Conservation (phyloP, 2,113 vertebrate species). For the Centrocercus urophasianus region DNA sequence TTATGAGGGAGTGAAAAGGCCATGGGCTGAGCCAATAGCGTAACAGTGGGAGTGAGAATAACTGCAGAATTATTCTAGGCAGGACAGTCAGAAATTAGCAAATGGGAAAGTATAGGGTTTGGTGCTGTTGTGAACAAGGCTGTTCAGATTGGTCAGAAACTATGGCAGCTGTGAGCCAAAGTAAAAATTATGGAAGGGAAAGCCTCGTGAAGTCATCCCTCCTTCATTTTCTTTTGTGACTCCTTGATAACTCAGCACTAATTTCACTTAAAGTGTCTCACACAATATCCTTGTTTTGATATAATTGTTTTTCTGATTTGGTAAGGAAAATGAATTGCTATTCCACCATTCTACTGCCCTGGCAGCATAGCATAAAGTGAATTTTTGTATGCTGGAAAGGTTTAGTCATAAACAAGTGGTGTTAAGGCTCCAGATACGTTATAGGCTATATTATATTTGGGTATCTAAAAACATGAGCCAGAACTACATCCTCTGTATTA, state of each 20-base stretch:
- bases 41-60: background rate
- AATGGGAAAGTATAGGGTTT: background rate
- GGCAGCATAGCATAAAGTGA: background rate
- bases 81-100: background rate
- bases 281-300: background rate
- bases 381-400: background rate
- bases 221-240: background rate
- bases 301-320: background rate
- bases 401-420: background rate
- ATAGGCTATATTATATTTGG: background rate
- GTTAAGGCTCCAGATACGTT: background rate
- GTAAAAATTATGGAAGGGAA: background rate
- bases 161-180: background rate
- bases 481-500: background rate
- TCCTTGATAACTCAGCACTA: background rate
- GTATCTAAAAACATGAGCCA: background rate
- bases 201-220: background rate
- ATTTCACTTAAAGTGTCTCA: background rate
- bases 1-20: background rate
- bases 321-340: background rate
- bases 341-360: background rate
- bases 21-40: background rate
- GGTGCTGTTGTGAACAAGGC: background rate
- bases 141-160: background rate
- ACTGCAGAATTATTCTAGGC: background rate